Evolutionary conservation across 2,113 vertebrate genomes (phyloP), one percentile per base, ranked within the genome.

Genomic region (Paratilapia polleni): DNA sequence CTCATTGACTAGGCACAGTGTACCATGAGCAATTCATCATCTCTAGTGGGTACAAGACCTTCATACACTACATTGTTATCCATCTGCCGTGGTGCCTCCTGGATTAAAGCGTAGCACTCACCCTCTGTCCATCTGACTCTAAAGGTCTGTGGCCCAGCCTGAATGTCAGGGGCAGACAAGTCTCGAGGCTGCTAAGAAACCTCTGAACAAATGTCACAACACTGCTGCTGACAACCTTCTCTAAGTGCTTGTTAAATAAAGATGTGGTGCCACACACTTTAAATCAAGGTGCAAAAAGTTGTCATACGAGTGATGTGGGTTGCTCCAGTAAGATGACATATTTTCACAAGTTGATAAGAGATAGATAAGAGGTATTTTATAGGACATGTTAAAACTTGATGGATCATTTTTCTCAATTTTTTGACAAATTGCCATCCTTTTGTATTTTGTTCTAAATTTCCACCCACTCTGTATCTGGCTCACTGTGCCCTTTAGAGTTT

Each of bases 211-310:
- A 94, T 94, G 92, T 93, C 91, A 94, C 87, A 88, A 94, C 93
- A 91, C 59, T 17, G 59, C 64, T 58, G 82, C 75, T 93, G 94
- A 93, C 94, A 93, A 79, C 83, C 80, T 78, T 38, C 61, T 85
- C 86, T 92, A 90, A 91, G 91, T 91, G 91, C 89, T 86, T 82
- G 80, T 89, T 91, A 93, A 92, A 95, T 91, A 94, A 92, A 93
- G 78, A 94, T 92, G 88, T 89, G 87, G 73, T 86, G 83, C 63
- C 86, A 52, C 54, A 68, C 64, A 86, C 79, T 91, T 90, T 77
- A 84, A 89, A 84, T 88, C 75, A 83, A 87, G 76, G 90, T 84
- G 86, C 82, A 86, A 83, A 88, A 91, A 57, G 62, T 63, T 68
- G 34, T 68, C 57, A 43, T 20, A 63, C 74, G 59, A 80, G 22